Evolutionary conservation across 2,888 invertebrate genomes (phyloP).

Genomic region (Coremacera marginata): DNA sequence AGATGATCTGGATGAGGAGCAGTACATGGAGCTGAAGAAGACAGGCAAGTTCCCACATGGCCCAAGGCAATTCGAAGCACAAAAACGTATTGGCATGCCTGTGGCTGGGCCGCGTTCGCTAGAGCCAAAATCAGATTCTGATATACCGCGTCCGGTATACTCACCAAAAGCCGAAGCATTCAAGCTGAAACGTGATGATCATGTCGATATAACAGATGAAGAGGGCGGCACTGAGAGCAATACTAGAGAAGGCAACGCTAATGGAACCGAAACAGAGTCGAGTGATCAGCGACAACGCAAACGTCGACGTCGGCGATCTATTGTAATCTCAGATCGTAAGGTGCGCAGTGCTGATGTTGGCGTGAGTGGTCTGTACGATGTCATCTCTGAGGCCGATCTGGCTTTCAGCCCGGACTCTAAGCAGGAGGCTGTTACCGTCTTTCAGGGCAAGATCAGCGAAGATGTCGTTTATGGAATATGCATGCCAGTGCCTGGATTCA

Average conservation of each 20-base stretch:
- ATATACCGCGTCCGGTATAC: conserved; percentile 64
- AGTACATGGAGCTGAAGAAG: conserved; percentile 69
- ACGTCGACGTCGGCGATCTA: conserved; percentile 74
- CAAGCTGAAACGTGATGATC: conserved; percentile 55
- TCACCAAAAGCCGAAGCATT: conserved; percentile 58
- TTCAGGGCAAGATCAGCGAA: conserved; percentile 88
- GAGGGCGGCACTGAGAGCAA: conserved; percentile 40
- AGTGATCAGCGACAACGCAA: conserved; percentile 26
- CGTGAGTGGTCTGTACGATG: conserved; percentile 89
- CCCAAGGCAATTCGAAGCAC: conserved; percentile 75
- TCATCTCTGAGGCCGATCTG: conserved; percentile 91
- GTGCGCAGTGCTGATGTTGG: conserved; percentile 88
- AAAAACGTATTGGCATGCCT: conserved; percentile 71
- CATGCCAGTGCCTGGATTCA: conserved; percentile 90
- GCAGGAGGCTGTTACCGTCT: conserved; percentile 86
- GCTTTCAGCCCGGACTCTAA: conserved; percentile 87
- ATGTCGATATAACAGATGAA: conserved; percentile 51
- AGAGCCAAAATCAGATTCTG: conserved; percentile 61
- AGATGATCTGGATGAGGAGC: conserved; percentile 63
- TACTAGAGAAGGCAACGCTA: conserved; percentile 1
- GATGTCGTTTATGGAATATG: conserved; percentile 94
- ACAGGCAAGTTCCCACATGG: conserved; percentile 81
- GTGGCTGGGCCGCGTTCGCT: conserved; percentile 72
- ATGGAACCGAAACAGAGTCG: neutral
- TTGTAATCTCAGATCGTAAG: conserved; percentile 78